Evolutionary conservation across 1,140 invertebrate species (phyloP).

Genomic region (Drosophila jambulina): DNA sequence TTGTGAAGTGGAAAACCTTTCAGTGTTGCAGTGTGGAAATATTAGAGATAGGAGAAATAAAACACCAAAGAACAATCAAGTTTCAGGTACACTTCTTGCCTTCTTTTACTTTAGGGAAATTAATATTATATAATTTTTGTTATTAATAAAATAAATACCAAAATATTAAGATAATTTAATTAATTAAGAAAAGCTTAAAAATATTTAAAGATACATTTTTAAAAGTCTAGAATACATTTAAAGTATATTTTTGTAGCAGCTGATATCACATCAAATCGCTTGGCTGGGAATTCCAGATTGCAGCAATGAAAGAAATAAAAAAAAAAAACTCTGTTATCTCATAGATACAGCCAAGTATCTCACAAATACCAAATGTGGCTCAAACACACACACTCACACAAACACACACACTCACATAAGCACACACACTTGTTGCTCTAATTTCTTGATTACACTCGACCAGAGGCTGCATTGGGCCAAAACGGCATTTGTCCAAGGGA

Average conservation of each 20-base stretch:
- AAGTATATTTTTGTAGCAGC: slow-evolving; percentile 37
- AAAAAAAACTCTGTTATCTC: slow-evolving; percentile 38
- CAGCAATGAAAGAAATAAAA: slow-evolving; percentile 6
- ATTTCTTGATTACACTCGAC: slow-evolving; percentile 77
- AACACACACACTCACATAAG: not conserved
- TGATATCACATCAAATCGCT: slow-evolving; percentile 59
- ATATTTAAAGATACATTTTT: not conserved
- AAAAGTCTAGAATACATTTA: not conserved
- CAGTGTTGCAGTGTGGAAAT: slow-evolving; percentile 24
- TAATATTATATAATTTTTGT: not conserved
- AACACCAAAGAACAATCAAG: not conserved
- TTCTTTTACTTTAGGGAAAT: not conserved
- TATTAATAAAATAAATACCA: not conserved
- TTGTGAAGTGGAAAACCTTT: slow-evolving; percentile 45
- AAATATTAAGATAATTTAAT: not conserved
- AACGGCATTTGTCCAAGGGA: slow-evolving; percentile 60
- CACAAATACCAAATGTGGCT: slow-evolving; percentile 23
- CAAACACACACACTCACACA: not conserved
- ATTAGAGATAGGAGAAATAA: slow-evolving; percentile 6
- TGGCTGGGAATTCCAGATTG: slow-evolving; percentile 49
- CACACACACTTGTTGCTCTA: slow-evolving; percentile 51
- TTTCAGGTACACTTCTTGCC: not conserved
- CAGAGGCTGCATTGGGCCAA: slow-evolving; percentile 41
- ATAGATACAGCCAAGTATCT: slow-evolving; percentile 29
- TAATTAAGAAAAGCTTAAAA: not conserved